Base-by-base conservation (phyloP, 2,888 invertebrate genomes). In the Eledone cirrhosa region DNA sequence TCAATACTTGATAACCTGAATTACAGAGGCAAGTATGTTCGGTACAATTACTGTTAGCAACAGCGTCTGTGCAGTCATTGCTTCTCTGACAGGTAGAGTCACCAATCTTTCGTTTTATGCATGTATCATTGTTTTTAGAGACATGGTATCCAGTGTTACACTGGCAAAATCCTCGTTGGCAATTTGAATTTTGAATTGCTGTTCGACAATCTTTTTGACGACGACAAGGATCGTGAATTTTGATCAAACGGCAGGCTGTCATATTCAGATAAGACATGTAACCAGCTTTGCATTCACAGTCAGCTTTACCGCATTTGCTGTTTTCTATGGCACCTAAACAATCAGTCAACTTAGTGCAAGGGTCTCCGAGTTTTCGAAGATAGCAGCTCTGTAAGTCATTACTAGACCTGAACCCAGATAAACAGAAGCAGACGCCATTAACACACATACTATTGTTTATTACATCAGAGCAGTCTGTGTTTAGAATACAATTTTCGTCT, bases 1-100 rank as follows among this genome's bases (percentile, higher is more conserved):
- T 16, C 22, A 63, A 78, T 1, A 31, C 67, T n/a, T 79, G 48
- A 72, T 31, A 82, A n/a, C 82, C 82, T n/a, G 48, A 33, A 19
- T 65, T 65, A 69, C 82, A 82, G 33, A 77, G 13, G 75, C 82
- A 82, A 13, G 69, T n/a, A 4, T 53, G 24, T 14, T n/a, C 59
- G 19, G 69, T 79, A 67, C 87, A 86, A 48, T 78, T 77, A 80
- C 86, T 85, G 78, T 82, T 80, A 65, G 74, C 78, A 13, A 86
- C 80, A 8, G 84, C 83, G 5, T 80, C 80, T n/a, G 78, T 67
- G 65, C 84, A 84, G 78, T 84, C 84, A 16, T 65, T 63, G 19
- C 79, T 78, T 5, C 67, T 48, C 2, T 19, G 53, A 63, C 85
- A 85, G 29, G 81, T 82, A 3, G 65, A 47, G 67, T 85, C 83